Conservation (phyloP, 1,140 invertebrate species). For the Eriosoma lanigerum region DNA sequence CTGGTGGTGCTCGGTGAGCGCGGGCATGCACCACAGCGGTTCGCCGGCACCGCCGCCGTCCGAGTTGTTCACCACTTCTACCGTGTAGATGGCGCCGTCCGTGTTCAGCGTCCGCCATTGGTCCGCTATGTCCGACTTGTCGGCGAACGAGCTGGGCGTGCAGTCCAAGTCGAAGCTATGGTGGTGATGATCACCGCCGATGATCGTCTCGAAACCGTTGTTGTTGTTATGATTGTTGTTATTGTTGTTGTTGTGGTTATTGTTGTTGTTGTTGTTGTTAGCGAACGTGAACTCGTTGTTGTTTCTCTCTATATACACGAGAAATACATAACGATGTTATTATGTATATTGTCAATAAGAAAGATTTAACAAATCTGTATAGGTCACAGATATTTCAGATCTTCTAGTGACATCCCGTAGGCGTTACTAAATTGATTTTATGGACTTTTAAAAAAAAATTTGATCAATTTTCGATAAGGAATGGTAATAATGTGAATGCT, state of each 20-base stretch:
- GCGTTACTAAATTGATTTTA: too few relatives aligned
- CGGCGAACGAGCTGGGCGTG: slow-evolving; percentile 59
- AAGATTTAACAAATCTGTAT: too few relatives aligned
- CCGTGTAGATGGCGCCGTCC: slow-evolving; percentile 64
- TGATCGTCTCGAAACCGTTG: slow-evolving; percentile 56
- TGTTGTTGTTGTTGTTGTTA: slow-evolving; percentile 41
- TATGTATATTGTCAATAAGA: too few relatives aligned
- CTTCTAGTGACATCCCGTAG: too few relatives aligned
- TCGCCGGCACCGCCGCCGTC: slow-evolving; percentile 53
- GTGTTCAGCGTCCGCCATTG: slow-evolving; percentile 79
- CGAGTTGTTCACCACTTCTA: slow-evolving; percentile 63
- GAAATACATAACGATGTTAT: too few relatives aligned
- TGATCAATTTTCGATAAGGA: too few relatives aligned
- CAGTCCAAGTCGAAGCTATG: slow-evolving; percentile 57
- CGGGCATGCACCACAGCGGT: slow-evolving; percentile 57
- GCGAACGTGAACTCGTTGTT: slow-evolving; percentile 47
- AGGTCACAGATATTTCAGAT: too few relatives aligned
- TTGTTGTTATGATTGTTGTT: slow-evolving; percentile 61
- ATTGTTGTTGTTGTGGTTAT: slow-evolving; percentile 56
- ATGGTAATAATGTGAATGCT: too few relatives aligned
- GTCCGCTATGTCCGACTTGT: slow-evolving; percentile 75
- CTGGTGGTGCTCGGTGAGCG: slow-evolving; percentile 56
- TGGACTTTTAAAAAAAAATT: too few relatives aligned
- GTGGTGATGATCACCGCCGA: slow-evolving; percentile 11
- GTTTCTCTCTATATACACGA: background rate